Percentiles rank a stretch among this genome's conserved stretches.
phyloP scores from a whole-genome alignment of 2,888 invertebrate genomes.

The Diadegma fenestrale region DNA sequence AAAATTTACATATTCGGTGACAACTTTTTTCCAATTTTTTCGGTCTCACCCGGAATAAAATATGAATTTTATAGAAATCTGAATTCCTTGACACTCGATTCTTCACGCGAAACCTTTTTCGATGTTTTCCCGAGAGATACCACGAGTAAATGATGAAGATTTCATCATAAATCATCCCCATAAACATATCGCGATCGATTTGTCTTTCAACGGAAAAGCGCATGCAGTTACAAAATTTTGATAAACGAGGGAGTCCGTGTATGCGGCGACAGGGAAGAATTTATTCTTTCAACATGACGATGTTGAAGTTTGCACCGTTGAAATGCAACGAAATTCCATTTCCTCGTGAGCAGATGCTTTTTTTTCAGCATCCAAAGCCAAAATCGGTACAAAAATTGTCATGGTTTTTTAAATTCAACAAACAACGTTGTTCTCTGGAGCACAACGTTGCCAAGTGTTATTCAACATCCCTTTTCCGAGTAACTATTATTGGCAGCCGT shows the following conservation, averaged over 20 bases:
- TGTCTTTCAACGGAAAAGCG: neutral
- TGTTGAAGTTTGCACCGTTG: too few species aligned
- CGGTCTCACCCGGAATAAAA: neutral
- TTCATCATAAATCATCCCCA: neutral
- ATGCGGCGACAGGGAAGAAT: neutral
- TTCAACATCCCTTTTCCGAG: neutral
- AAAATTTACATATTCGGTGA: neutral
- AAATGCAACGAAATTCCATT: too few species aligned
- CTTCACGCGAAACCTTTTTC: neutral
- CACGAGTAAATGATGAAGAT: neutral
- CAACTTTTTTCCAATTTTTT: neutral
- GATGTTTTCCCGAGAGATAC: conserved; percentile 1
- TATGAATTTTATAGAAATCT: neutral
- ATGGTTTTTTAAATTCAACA: too few species aligned
- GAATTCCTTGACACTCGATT: neutral
- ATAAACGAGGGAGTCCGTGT: neutral
- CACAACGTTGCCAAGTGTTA: too few species aligned
- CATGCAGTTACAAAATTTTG: neutral
- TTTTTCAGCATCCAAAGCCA: too few species aligned
- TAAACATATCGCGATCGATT: neutral
- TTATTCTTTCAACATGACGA: neutral
- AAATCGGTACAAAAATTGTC: too few species aligned
- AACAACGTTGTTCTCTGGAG: too few species aligned
- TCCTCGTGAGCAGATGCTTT: too few species aligned
- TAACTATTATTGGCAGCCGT: neutral